A percentile compares a stretch with the other conserved stretches of the same genome.
These are phyloP conservation scores for Bilobella aurantiaca DNA, from an alignment of 1,140 invertebrate genomes.

Conservation along the genomic window DNA sequence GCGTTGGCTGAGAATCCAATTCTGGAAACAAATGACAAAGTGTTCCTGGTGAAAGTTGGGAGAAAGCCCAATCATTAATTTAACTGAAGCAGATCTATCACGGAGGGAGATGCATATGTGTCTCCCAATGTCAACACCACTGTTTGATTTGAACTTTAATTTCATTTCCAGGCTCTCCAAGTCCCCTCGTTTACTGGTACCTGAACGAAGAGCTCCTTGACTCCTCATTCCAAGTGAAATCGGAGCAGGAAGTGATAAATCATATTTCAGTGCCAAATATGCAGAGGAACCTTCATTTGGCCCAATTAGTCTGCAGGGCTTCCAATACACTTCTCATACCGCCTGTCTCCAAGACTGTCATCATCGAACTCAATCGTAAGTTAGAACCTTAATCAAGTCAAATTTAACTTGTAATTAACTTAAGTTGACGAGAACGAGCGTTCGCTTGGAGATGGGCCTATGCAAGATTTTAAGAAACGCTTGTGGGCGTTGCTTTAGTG, in stretches of 20 bases:
- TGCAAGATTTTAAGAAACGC: no score
- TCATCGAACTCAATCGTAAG: constrained; percentile 35
- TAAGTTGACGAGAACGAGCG: background rate
- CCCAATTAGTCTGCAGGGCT: constrained; percentile 29
- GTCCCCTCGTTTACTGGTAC: constrained; percentile 42
- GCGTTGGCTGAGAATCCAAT: background rate
- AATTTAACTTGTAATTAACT: background rate
- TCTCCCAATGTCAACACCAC: background rate
- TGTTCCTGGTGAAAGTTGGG: background rate
- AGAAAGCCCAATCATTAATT: constrained; percentile 7
- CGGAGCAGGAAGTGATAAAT: constrained; percentile 34
- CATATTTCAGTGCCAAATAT: constrained; percentile 35
- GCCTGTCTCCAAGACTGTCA: constrained; percentile 34
- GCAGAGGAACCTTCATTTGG: constrained; percentile 29
- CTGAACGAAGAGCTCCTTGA: constrained; percentile 31
- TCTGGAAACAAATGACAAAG: background rate
- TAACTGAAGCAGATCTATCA: background rate
- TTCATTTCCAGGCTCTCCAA: constrained; percentile 44
- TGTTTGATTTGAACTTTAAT: background rate
- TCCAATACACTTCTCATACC: constrained; percentile 31
- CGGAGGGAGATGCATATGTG: background rate
- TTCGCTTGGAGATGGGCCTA: no score
- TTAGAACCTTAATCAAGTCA: background rate
- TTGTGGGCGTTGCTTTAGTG: no score
- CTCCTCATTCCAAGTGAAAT: constrained; percentile 26